Evolutionary conservation across 30 jellyfish, hydroid and myxozoan genomes (phyloP), one percentile per base, ranked within the genome.

Genomic region (Haliclystus octoradiatus): DNA sequence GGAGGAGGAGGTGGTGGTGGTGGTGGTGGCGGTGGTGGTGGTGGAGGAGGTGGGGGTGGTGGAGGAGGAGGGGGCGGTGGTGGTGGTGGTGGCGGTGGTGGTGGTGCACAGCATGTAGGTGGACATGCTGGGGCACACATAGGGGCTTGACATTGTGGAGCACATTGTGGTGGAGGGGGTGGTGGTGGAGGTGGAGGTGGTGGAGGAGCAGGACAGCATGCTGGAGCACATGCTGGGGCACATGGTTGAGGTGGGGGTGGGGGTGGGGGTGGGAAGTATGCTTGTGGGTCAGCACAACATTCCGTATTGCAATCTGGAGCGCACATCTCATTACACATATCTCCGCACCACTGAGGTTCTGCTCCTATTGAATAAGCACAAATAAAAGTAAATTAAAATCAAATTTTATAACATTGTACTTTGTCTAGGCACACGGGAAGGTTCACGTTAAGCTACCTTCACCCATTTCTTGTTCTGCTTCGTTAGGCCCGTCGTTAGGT

Each of bases 1-100:
- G 70, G 72, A 35, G 89, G 94, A 5, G 91, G 89, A 24, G 94
- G 94, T 66, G 94, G 94, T 19, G 95, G 95, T 19, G 93, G 89
- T 1, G 86, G 88, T 65, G 74, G 66, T 51, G 94, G 90, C 12
- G 92, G 92, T 27, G 85, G 92, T 27, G 87, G 91, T n/a, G 77
- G 85, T 72, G 68, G 78, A 23, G 92, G 92, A 24, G 94, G 96
- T 0, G 73, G 92, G 26, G 81, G 92, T 26, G 92, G 86, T 2
- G 72, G 78, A 28, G 93, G 89, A 0, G 81, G 73, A 0, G 82
- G 81, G 13, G 78, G 72, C 12, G 84, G 80, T 19, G 83, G 83
- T 65, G 76, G 92, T 13, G 86, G 86, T 63, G 84, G 92, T 9
- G 83, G 87, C 0, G 84, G 85, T 0, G 85, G 81, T 1, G 88